Base-by-base conservation (phyloP, 2,113 vertebrate species). In the Ochotona princeps region DNA sequence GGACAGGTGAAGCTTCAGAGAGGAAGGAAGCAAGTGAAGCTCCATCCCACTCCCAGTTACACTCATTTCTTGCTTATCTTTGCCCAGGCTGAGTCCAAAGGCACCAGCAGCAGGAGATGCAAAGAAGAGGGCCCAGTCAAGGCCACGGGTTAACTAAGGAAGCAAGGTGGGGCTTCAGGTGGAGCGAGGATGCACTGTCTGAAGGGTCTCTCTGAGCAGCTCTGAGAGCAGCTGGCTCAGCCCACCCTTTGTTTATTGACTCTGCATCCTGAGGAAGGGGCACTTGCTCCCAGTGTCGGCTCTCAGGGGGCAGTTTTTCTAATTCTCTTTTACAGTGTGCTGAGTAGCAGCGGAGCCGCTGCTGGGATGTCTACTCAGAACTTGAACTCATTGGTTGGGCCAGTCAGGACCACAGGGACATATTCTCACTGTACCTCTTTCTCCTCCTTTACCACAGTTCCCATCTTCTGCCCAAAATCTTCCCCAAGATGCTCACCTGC, bases 11-110 rank as follows among this genome's bases (percentile, higher is more conserved):
- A 69, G 26, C 60, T 8, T 60, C 30, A 10, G 12, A 44, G 1
- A 7, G 70, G 7, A 26, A 61, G 57, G 75, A 69, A 17, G 57
- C 30, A 44, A 44, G 38, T 44, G 60, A 13, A 63, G 49, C 26
- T 23, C 2, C 3, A 0, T 17, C 3, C 49, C 32, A 17, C 17
- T 13, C 9, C n/a, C 47, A 7, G 7, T 8, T 4, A 51, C 2
- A 21, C 67, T n/a, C 32, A 2, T 6, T 38, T 38, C 54, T 75
- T 14, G 47, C 18, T 70, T 28, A 13, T 35, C 21, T 49, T 17
- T 8, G 11, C 25, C 51, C 2, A 12, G 11, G 23, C 72, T 51
- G 13, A 23, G 60, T 21, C 30, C 38, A 13, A 11, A 32, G 60
- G 54, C 25, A 12, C 20, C 51, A 25, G n/a, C 2, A 26, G 38